Evolutionary conservation across 2,113 vertebrate species (phyloP).

Genomic region (Sorex fumeus): DNA sequence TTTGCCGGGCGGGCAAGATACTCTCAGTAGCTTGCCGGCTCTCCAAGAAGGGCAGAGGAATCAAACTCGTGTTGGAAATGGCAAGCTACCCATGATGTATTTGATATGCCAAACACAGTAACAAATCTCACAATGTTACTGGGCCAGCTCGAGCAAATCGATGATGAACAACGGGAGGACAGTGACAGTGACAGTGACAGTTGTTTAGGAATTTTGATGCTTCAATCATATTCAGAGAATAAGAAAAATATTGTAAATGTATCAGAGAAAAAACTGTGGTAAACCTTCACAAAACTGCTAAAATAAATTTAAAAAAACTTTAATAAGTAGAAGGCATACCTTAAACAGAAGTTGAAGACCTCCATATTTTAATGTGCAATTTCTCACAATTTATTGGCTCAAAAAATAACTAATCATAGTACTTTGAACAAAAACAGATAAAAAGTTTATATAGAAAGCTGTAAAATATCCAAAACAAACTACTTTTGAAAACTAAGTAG

Average conservation of each 20-base stretch:
- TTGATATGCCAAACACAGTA: too few relatives aligned
- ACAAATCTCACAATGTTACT: too few relatives aligned
- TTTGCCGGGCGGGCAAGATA: too few relatives aligned
- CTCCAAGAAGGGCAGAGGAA: too few relatives aligned
- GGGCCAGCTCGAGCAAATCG: too few relatives aligned
- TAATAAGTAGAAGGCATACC: neutral
- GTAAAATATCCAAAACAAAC: neutral
- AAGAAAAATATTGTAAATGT: neutral
- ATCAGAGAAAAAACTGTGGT: neutral
- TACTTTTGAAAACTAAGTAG: slow-evolving; percentile 1
- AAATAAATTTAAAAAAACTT: neutral
- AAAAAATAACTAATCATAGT: neutral
- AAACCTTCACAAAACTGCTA: neutral
- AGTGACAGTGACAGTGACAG: too few relatives aligned
- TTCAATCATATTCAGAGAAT: neutral
- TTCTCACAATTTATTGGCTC: neutral
- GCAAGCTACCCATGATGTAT: too few relatives aligned
- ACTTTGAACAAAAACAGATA: too few relatives aligned
- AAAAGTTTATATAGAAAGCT: neutral
- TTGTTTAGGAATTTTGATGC: neutral
- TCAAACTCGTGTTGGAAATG: too few relatives aligned
- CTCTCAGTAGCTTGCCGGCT: too few relatives aligned
- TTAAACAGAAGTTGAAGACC: neutral
- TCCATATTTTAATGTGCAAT: neutral
- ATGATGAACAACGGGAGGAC: too few relatives aligned